Conservation (phyloP, 2,113 vertebrate species). For the Chionis minor region DNA sequence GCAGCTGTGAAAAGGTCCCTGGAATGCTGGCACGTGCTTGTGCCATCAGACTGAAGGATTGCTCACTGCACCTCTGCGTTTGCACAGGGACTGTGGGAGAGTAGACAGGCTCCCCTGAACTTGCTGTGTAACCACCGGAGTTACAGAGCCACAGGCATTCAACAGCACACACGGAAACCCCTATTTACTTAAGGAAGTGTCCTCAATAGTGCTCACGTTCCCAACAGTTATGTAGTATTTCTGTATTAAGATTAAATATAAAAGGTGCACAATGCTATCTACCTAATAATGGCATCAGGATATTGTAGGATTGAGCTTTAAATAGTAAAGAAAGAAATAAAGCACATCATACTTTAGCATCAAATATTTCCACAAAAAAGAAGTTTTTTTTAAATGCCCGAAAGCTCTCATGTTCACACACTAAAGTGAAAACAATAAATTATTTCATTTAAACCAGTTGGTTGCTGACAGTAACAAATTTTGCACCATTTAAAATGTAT, state of each 20-base stretch:
- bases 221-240: neutral
- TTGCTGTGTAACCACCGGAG: neutral
- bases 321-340: neutral
- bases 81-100: neutral
- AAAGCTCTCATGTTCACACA: neutral
- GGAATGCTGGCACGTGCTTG: neutral
- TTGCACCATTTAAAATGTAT: neutral
- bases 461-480: neutral
- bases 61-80: fast-evolving
- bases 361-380: neutral
- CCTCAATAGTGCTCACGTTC: neutral
- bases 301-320: neutral
- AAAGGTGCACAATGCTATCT: neutral
- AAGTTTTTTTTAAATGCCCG: neutral
- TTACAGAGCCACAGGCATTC: neutral
- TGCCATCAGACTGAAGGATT: fast-evolving
- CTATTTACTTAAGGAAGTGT: neutral
- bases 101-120: neutral
- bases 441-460: neutral
- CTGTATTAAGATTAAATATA: neutral
- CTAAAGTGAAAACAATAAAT: neutral
- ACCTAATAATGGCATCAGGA: neutral
- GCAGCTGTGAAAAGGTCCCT: neutral
- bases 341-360: neutral
- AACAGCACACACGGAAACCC: neutral